These are phyloP conservation scores for Branchellion lobata DNA, from an alignment of 2,888 invertebrate genomes.

Conservation along the genomic window DNA sequence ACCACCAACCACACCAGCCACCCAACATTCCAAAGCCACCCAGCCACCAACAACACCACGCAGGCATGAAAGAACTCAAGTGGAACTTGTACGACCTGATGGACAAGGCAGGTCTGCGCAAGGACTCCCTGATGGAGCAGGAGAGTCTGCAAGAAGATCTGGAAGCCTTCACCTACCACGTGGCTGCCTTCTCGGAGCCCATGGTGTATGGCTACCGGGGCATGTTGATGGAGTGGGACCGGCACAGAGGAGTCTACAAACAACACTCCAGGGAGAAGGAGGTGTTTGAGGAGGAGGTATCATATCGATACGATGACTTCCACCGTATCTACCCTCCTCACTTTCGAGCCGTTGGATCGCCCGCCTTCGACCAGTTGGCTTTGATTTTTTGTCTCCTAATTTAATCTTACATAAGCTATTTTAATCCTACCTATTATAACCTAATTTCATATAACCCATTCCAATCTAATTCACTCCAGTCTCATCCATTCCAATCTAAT, in stretches of 20 bases:
- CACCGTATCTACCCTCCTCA: conserved; percentile 43
- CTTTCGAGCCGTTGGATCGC: conserved; percentile 32
- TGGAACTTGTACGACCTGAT: conserved; percentile 52
- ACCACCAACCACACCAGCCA: no score
- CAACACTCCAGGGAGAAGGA: conserved; percentile 29
- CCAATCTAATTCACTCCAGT: no score
- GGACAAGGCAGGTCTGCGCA: conserved; percentile 50
- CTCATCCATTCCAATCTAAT: no score
- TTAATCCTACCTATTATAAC: no score
- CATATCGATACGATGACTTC: conserved; percentile 46
- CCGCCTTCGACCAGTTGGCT: conserved; percentile 41
- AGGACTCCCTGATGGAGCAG: conserved; percentile 44
- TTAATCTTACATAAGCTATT: no score
- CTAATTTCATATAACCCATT: no score
- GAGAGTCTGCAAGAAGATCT: conserved; percentile 36
- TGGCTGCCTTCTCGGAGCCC: conserved; percentile 23
- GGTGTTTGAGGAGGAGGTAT: conserved; percentile 39
- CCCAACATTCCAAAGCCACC: no score
- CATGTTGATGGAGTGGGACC: conserved; percentile 50
- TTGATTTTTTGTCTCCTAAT: no score
- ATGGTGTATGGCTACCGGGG: conserved; percentile 52
- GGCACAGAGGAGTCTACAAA: conserved; percentile 24
- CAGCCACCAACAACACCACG: no score
- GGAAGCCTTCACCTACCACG: conserved; percentile 42
- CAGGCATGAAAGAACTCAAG: conserved; percentile 50